Conservation (phyloP, 2,113 vertebrate genomes). For the Patagioenas fasciata region DNA sequence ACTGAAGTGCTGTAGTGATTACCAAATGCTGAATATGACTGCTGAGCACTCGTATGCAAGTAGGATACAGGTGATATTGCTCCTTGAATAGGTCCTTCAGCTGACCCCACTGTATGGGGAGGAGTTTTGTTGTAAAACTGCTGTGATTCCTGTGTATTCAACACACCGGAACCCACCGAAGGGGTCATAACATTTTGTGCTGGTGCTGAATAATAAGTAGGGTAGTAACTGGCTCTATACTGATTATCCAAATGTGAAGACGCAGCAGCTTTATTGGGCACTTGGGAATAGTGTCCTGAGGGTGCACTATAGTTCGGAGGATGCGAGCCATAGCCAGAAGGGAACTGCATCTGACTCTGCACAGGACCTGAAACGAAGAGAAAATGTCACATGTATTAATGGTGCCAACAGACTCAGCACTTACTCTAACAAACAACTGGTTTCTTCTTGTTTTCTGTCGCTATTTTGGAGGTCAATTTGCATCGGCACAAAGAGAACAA, state of each 20-base stretch:
- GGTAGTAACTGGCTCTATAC: constrained; percentile 79
- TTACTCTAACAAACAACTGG: neutral
- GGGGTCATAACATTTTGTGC: constrained; percentile 69
- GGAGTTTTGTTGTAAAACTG: constrained; percentile 71
- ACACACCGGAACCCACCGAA: constrained; percentile 55
- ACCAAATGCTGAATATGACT: constrained; percentile 74
- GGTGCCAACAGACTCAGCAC: neutral
- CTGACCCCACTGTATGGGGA: constrained; percentile 43
- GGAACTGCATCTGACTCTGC: constrained; percentile 78
- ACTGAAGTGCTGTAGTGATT: constrained; percentile 80
- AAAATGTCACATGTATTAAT: neutral
- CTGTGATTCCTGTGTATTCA: constrained; percentile 71
- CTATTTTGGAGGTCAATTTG: neutral
- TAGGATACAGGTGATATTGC: constrained; percentile 63
- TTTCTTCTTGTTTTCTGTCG: neutral
- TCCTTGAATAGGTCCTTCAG: constrained; percentile 66
- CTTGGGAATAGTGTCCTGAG: constrained; percentile 78
- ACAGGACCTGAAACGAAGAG: constrained; percentile 80
- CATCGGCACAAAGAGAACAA: neutral
- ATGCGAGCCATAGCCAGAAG: constrained; percentile 77
- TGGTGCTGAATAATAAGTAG: constrained; percentile 78
- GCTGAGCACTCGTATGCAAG: constrained; percentile 78
- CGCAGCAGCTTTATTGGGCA: constrained; percentile 79
- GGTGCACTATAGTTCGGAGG: constrained; percentile 75
- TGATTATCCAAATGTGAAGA: constrained; percentile 77